These are phyloP conservation scores for Diaprepes abbreviatus DNA, from an alignment of 2,888 invertebrate species.

Conservation along the genomic window DNA sequence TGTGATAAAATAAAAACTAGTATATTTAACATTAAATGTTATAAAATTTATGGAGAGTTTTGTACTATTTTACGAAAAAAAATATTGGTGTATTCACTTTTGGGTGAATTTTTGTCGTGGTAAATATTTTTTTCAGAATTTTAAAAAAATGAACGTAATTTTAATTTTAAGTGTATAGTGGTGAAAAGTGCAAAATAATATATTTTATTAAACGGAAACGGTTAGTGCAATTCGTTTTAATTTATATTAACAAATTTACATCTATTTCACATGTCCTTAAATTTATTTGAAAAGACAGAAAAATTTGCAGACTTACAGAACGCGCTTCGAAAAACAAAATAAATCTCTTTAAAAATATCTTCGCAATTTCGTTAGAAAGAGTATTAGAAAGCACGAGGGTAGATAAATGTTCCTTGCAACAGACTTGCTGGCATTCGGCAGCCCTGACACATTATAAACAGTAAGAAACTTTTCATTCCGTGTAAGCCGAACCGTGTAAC, in stretches of 20 bases:
- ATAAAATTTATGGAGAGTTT: no score
- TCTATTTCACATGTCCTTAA: constrained; percentile 5
- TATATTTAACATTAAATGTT: no score
- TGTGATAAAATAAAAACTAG: no score
- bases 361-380: constrained; percentile 38
- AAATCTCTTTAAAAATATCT: constrained; percentile 44
- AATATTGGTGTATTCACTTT: no score
- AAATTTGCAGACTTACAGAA: constrained; percentile 13
- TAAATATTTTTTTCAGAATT: no score
- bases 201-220: no score
- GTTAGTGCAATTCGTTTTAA: background rate
- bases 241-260: constrained; percentile 1
- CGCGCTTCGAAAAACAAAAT: constrained; percentile 28
- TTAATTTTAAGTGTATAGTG: no score
- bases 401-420: constrained; percentile 42
- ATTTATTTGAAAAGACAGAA: constrained; percentile 15
- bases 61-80: no score
- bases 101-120: no score
- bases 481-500: constrained; percentile 26
- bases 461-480: constrained; percentile 43
- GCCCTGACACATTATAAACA: constrained; percentile 44
- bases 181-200: no score
- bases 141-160: no score
- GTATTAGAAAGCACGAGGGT: constrained; percentile 25
- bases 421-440: constrained; percentile 44